Base-by-base conservation (phyloP, 1,140 invertebrate genomes). In the Teleopsis dalmanni region DNA sequence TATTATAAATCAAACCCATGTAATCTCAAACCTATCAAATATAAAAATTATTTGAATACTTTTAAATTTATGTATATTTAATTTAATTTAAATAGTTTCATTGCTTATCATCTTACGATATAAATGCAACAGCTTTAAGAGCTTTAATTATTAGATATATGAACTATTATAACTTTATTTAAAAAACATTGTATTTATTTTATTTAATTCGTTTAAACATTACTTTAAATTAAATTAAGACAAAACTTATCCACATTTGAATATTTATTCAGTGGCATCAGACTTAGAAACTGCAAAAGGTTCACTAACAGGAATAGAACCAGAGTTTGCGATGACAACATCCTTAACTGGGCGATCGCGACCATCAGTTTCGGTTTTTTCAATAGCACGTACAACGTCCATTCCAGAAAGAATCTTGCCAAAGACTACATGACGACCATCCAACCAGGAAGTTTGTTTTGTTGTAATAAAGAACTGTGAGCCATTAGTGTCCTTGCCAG, bases 391-490 rank as follows among this genome's bases (percentile, higher is more conserved):
- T 9, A 97, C 82, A 45, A 94, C 72, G 73, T 87, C 78, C 87
- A 71, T 71, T 51, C 68, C 68, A n/a, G 60, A 62, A 4, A 71
- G 31, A 16, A 71, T 54, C 78, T 97, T 97, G 49, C 95, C 96
- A 72, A 98, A 99, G 14, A 99, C 95, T 55, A 97, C 93, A 69
- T 99, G 96, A 70, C 87, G 81, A 14, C 91, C 91, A 77, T 98
- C 92, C 26, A 98, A 76, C 96, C 96, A 99, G 21, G 87, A 75
- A 11, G 95, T 98, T 60, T 86, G 79, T 54, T 88, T 88, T 3
- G 83, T 85, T 14, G 92, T 95, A 63, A 98, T 95, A 66, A 98
- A 99, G 75, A 99, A 99, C 66, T 99, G 95, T 19, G 92, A 96
- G 21, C 95, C 95, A 75, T 98, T 99, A 27, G 95, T 97, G 70